Conservation (phyloP, 2,797 vertebrate genomes). For the Sebastes cheni region DNA sequence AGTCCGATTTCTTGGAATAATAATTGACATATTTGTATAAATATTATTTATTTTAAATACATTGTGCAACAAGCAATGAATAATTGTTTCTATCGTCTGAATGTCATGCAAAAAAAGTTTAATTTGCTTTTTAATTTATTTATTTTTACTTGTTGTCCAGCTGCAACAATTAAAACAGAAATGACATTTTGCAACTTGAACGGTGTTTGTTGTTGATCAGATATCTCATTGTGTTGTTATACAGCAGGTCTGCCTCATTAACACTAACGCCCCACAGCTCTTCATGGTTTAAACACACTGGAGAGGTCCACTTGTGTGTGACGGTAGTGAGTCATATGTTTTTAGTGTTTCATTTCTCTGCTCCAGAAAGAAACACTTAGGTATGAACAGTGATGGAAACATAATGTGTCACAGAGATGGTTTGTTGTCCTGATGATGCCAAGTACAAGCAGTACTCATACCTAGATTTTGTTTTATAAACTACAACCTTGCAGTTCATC, state of each 20-base stretch:
- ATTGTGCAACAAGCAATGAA: slow-evolving; percentile 13
- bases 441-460: neutral
- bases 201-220: neutral
- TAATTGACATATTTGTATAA: slow-evolving; percentile 44
- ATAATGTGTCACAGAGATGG: neutral
- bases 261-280: neutral
- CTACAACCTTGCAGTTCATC: slow-evolving; percentile 26
- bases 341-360: neutral
- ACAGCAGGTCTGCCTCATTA: neutral
- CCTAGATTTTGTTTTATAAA: neutral
- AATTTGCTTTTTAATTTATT: slow-evolving; percentile 27
- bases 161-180: slow-evolving; percentile 46
- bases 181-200: neutral
- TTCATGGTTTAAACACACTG: neutral
- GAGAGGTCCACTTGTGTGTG: neutral
- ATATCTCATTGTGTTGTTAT: neutral
- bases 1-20: slow-evolving; percentile 28
- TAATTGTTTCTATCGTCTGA: slow-evolving; percentile 18
- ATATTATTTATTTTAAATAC: slow-evolving; percentile 45
- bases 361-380: neutral
- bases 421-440: neutral
- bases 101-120: neutral
- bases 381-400: neutral
- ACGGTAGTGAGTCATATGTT: neutral
- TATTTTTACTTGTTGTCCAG: slow-evolving; percentile 7